These are phyloP conservation scores for Parnassius mnemosyne DNA, from an alignment of 2,888 invertebrate genomes.

Conservation along the genomic window DNA sequence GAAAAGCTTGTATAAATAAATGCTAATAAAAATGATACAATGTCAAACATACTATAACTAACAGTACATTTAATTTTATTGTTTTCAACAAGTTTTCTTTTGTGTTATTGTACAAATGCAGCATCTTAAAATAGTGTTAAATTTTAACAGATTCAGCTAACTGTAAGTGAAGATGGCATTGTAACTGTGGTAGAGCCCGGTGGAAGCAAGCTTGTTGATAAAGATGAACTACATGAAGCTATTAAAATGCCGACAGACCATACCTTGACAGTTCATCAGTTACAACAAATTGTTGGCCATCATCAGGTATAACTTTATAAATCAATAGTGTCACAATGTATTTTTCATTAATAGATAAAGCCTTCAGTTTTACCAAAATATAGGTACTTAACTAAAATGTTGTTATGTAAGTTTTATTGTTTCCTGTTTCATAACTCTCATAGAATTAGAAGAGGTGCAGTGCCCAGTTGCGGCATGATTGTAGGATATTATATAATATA, in stretches of 20 bases:
- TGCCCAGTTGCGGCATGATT: too few species aligned
- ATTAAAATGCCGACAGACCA: conserved; percentile 74
- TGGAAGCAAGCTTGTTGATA: conserved; percentile 69
- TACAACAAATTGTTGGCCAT: conserved; percentile 81
- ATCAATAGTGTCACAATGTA: too few species aligned
- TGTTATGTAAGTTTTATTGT: too few species aligned
- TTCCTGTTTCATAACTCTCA: too few species aligned
- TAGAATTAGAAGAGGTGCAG: too few species aligned
- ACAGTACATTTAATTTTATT: background rate
- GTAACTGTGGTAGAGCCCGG: conserved; percentile 78
- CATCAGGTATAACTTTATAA: conserved; percentile 72
- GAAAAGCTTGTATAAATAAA: background rate
- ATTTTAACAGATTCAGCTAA: conserved; percentile 65
- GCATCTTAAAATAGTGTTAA: background rate
- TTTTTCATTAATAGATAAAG: too few species aligned
- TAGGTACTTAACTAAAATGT: too few species aligned
- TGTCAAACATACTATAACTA: too few species aligned
- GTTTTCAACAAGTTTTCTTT: background rate
- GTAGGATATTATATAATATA: too few species aligned
- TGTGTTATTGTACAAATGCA: background rate
- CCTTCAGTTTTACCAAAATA: too few species aligned
- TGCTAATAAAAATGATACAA: too few species aligned
- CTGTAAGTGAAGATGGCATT: conserved; percentile 78
- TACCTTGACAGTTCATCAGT: conserved; percentile 77
- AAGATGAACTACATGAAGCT: conserved; percentile 70